phyloP scores from a whole-genome alignment of 1,140 invertebrate genomes.

The Hyphantria cunea region DNA sequence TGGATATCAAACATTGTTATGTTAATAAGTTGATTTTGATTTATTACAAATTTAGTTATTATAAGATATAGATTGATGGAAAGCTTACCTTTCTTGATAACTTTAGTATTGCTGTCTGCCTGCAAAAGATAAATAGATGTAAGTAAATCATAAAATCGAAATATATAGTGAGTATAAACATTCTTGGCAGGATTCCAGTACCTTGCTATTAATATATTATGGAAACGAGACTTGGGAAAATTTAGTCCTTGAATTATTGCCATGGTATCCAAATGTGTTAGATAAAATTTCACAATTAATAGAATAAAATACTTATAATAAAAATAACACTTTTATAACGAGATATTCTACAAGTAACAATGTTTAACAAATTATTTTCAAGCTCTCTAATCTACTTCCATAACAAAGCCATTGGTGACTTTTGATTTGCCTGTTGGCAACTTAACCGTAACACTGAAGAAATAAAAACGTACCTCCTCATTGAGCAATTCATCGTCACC shows the following conservation, averaged over 20 bases:
- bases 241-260: background rate
- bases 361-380: background rate
- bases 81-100: slow-evolving; percentile 71
- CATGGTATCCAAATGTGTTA: slow-evolving; percentile 30
- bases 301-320: slow-evolving; percentile 43
- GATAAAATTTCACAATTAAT: slow-evolving; percentile 44
- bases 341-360: slow-evolving; percentile 9
- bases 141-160: slow-evolving; percentile 7
- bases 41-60: too few relatives aligned
- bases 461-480: slow-evolving; percentile 85
- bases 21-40: too few relatives aligned
- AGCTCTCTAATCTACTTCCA: slow-evolving; percentile 70
- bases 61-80: too few relatives aligned
- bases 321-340: slow-evolving; percentile 25
- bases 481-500: slow-evolving; percentile 91
- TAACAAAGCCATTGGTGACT: slow-evolving; percentile 61
- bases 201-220: slow-evolving; percentile 22
- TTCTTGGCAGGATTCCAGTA: slow-evolving; percentile 36
- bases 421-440: slow-evolving; percentile 48
- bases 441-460: slow-evolving; percentile 70
- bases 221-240: background rate
- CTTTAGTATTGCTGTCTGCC: slow-evolving; percentile 68
- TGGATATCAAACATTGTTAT: too few relatives aligned
- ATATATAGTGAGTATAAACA: slow-evolving; percentile 2
- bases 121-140: slow-evolving; percentile 58